Conservation (phyloP, 2,888 invertebrate genomes). For the Acheta domesticus region DNA sequence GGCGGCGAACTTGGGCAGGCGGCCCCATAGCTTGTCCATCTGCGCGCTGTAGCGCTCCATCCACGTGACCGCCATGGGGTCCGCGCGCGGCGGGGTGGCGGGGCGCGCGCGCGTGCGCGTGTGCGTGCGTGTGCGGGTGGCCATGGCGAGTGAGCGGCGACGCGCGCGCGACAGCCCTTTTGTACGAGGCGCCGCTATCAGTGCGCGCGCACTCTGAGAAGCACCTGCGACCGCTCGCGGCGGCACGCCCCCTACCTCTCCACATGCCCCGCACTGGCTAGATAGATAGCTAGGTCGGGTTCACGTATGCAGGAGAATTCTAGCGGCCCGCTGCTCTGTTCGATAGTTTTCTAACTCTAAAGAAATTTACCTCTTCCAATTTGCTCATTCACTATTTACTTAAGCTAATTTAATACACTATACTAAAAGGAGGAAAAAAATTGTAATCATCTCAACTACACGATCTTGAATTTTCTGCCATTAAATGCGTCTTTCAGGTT, state of each 20-base stretch:
- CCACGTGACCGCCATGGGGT: constrained; percentile 61
- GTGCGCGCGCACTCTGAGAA: constrained; percentile 65
- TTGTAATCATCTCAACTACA: too few species aligned
- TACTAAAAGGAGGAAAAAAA: too few species aligned
- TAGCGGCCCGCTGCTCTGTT: too few species aligned
- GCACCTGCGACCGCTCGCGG: constrained; percentile 71
- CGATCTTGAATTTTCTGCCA: too few species aligned
- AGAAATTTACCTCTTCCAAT: too few species aligned
- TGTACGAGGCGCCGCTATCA: constrained; percentile 64
- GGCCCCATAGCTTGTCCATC: constrained; percentile 56
- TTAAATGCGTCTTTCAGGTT: too few species aligned
- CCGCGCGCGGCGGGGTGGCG: constrained; percentile 31
- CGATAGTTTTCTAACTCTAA: too few species aligned
- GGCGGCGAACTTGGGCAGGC: constrained; percentile 55
- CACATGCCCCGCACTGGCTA: too few species aligned
- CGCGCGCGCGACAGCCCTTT: constrained; percentile 67
- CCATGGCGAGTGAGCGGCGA: constrained; percentile 67
- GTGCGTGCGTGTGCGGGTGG: constrained; percentile 60
- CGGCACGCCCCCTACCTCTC: constrained; percentile 55
- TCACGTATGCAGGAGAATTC: too few species aligned
- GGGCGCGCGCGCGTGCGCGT: background rate
- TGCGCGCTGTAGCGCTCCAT: constrained; percentile 56
- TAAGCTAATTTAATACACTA: too few species aligned
- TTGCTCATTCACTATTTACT: too few species aligned
- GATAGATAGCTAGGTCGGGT: too few species aligned